phyloP scores from a whole-genome alignment of 1,140 invertebrate genomes.

The Cydia amplana region DNA sequence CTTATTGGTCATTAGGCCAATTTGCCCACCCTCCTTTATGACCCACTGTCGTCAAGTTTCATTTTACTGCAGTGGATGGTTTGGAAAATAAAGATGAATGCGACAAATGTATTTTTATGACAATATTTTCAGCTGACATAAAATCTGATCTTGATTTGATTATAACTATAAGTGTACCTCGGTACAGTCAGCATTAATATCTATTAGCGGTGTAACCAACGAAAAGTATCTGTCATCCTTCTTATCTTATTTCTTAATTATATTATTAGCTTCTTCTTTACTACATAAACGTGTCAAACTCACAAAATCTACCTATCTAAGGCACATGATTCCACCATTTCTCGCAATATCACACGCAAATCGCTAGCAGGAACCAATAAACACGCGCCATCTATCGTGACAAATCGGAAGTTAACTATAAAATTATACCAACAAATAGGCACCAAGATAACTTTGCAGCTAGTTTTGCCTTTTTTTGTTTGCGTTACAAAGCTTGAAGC shows the following conservation, averaged over 20 bases:
- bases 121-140: too few species aligned
- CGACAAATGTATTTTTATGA: too few species aligned
- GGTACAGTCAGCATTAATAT: too few species aligned
- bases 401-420: conserved; percentile 23
- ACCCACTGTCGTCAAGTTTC: too few species aligned
- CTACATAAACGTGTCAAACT: background rate
- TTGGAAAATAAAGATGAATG: too few species aligned
- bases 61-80: too few species aligned
- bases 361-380: conserved; percentile 6
- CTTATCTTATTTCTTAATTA: background rate
- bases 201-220: too few species aligned
- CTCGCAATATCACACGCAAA: conserved; percentile 10
- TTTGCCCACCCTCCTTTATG: too few species aligned
- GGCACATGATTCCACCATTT: conserved; percentile 1
- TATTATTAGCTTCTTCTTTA: background rate
- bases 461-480: background rate
- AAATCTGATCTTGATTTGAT: too few species aligned
- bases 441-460: background rate
- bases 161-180: too few species aligned
- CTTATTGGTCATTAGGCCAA: too few species aligned
- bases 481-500: background rate
- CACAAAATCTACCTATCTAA: background rate
- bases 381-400: conserved; percentile 18
- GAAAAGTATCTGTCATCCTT: too few species aligned
- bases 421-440: conserved; percentile 21